Conservation (phyloP, 2,888 invertebrate genomes). For the Cylloceria caligata region DNA sequence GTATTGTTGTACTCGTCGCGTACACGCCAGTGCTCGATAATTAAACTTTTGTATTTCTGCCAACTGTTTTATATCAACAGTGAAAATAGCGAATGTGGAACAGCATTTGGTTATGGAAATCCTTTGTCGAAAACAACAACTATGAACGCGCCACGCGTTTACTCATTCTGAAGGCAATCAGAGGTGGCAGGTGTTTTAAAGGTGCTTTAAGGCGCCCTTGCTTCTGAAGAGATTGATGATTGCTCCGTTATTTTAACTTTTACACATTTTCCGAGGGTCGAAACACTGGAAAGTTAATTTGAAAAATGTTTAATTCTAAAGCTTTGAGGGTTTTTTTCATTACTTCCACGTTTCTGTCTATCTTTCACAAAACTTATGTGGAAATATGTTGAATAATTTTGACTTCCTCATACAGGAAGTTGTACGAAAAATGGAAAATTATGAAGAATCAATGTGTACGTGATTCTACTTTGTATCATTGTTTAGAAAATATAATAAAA, state of each 20-base stretch:
- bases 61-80: not conserved
- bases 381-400: too few relatives aligned
- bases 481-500: too few relatives aligned
- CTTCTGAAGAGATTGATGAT: not conserved
- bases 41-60: not conserved
- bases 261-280: not conserved
- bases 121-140: not conserved
- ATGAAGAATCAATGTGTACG: too few relatives aligned
- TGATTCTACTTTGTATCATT: too few relatives aligned
- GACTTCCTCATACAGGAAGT: too few relatives aligned
- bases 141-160: not conserved
- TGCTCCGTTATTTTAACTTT: not conserved
- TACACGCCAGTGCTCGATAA: not conserved
- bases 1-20: not conserved
- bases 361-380: too few relatives aligned
- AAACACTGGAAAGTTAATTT: not conserved
- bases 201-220: too few relatives aligned
- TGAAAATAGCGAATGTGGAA: not conserved
- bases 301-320: not conserved
- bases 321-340: too few relatives aligned
- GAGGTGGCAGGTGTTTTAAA: not conserved
- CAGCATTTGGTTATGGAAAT: conserved; percentile 8
- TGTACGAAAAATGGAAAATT: too few relatives aligned
- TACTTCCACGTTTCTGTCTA: not conserved
- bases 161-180: not conserved